phyloP scores from a whole-genome alignment of 2,113 vertebrate species.

The Mus pahari region DNA sequence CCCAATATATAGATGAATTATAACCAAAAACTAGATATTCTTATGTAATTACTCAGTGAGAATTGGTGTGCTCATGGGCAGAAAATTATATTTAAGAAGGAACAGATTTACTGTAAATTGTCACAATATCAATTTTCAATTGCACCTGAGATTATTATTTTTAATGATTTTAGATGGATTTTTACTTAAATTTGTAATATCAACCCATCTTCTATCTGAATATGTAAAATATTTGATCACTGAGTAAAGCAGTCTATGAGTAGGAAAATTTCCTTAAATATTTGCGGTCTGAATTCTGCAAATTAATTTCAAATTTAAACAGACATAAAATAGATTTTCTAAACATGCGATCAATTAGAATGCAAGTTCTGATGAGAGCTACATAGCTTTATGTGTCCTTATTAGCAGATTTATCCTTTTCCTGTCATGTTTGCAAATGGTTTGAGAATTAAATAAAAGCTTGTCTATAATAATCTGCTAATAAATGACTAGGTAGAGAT shows the following conservation, averaged over 20 bases:
- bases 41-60: not conserved
- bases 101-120: not conserved
- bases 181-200: not conserved
- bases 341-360: constrained; percentile 9
- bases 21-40: not conserved
- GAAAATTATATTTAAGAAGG: not conserved
- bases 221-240: not conserved
- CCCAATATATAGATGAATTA: not conserved
- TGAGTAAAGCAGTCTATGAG: not conserved
- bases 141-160: not conserved
- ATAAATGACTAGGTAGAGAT: not conserved
- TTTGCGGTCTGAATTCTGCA: not conserved
- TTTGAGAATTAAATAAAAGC: constrained; percentile 1
- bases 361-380: not conserved
- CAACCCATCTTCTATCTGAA: not conserved
- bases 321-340: constrained; percentile 38
- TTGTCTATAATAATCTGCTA: not conserved
- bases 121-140: not conserved
- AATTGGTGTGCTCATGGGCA: not conserved
- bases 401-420: constrained; percentile 19
- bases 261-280: not conserved
- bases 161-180: not conserved
- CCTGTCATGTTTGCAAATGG: not conserved
- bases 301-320: not conserved
- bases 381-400: not conserved